Percentiles rank a stretch among this genome's conserved stretches.
These are phyloP conservation scores for Amblyjoppa fuscipennis DNA, from an alignment of 2,888 invertebrate genomes.

Conservation along the genomic window DNA sequence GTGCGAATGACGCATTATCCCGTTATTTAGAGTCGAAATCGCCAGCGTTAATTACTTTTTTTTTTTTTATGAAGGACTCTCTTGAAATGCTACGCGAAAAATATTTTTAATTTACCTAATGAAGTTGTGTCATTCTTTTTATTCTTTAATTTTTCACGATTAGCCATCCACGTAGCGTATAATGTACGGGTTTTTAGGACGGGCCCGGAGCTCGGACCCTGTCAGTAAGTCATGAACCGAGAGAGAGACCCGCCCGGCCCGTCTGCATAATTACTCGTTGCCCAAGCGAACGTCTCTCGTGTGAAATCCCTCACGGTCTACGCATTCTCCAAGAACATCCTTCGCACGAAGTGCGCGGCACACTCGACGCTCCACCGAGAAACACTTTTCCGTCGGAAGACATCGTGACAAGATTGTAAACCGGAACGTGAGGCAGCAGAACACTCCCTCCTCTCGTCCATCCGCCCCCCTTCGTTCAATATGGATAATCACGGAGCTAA, in stretches of 20 bases:
- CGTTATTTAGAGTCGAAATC: not conserved
- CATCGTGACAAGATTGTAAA: slow-evolving; percentile 11
- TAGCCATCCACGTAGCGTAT: not conserved
- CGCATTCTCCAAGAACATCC: slow-evolving; percentile 45
- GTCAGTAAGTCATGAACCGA: slow-evolving; percentile 34
- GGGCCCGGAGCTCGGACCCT: not conserved
- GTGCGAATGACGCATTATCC: not conserved
- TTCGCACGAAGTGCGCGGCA: slow-evolving; percentile 13
- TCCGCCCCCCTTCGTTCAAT: not conserved
- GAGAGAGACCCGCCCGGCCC: slow-evolving; percentile 7
- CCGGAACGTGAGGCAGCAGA: not conserved
- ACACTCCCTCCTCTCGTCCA: not conserved
- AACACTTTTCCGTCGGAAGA: slow-evolving; percentile 35
- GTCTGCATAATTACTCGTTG: slow-evolving; percentile 48
- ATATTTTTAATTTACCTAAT: not conserved
- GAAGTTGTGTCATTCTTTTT: not conserved
- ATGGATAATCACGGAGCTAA: not conserved
- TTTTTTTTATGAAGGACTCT: not conserved
- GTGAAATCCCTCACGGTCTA: slow-evolving; percentile 19
- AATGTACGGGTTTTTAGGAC: not conserved
- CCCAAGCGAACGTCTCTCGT: slow-evolving; percentile 34
- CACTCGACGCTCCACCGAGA: slow-evolving; percentile 34
- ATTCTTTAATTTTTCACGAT: not conserved
- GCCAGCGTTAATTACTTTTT: no score
- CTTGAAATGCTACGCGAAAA: not conserved